Conservation (phyloP, 1,140 invertebrate genomes). For the Diabrotica undecimpunctata region DNA sequence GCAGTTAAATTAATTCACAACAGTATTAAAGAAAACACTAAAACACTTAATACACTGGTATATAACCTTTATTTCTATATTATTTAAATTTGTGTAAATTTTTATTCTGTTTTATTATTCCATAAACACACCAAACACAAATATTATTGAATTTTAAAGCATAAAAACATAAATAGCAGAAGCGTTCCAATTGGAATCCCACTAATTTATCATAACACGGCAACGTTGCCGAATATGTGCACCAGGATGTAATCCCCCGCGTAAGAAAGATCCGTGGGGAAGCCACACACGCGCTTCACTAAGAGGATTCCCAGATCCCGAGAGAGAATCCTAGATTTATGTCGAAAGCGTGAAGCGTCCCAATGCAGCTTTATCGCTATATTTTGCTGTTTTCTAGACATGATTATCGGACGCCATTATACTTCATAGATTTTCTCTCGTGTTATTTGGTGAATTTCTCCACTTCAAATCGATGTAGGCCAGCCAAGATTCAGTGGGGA, state of each 20-base stretch:
- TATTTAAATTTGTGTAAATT: no score
- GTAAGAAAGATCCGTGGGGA: slow-evolving; percentile 33
- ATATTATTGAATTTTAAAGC: background rate
- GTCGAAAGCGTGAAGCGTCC: slow-evolving; percentile 35
- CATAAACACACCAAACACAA: no score
- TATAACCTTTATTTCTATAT: no score
- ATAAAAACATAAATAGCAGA: slow-evolving; percentile 2
- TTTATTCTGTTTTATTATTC: no score
- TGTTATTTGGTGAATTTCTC: no score
- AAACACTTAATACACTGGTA: no score
- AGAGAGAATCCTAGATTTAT: slow-evolving; percentile 36
- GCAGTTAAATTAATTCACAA: no score
- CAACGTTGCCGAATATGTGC: slow-evolving; percentile 24
- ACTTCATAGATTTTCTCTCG: slow-evolving; percentile 21
- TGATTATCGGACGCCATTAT: slow-evolving; percentile 29
- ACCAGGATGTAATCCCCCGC: slow-evolving; percentile 27
- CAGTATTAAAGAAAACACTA: no score
- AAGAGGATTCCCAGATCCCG: slow-evolving; percentile 36
- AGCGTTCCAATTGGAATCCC: slow-evolving; percentile 3
- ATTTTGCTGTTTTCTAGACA: slow-evolving; percentile 35
- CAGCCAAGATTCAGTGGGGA: no score
- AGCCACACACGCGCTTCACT: slow-evolving; percentile 33
- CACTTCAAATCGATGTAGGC: no score
- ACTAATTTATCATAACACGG: slow-evolving; percentile 27
- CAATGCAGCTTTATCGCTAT: slow-evolving; percentile 32